Conservation (phyloP, 2,797 vertebrate genomes). For the Euthynnus affinis region DNA sequence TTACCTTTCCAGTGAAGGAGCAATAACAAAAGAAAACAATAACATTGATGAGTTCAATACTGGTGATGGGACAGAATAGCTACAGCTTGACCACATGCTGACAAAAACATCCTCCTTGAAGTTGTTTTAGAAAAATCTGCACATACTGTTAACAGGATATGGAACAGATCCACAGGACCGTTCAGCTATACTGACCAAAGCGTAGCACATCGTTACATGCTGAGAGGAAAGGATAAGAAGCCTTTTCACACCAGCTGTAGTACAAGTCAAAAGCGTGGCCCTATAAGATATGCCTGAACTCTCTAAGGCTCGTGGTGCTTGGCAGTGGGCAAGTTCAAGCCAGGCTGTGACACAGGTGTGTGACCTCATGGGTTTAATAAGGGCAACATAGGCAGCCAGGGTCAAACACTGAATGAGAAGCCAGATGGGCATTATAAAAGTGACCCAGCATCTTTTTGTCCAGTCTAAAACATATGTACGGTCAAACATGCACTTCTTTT, state of each 20-base stretch:
- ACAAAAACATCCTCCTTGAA: slow-evolving; percentile 12
- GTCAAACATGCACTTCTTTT: background rate
- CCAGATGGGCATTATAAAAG: slow-evolving; percentile 58
- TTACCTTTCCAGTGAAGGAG: background rate
- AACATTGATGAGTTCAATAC: slow-evolving; percentile 7
- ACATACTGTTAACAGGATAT: slow-evolving; percentile 44
- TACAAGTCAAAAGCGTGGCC: slow-evolving; percentile 19
- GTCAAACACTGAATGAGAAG: slow-evolving; percentile 53
- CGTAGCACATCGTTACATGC: slow-evolving; percentile 54
- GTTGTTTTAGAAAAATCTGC: slow-evolving; percentile 41
- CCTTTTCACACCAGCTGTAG: slow-evolving; percentile 55
- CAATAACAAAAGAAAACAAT: background rate
- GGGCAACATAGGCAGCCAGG: slow-evolving; percentile 33
- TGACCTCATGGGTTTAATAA: slow-evolving; percentile 68
- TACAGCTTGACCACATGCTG: slow-evolving; percentile 11
- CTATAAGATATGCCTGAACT: slow-evolving; percentile 26
- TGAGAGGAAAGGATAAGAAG: slow-evolving; percentile 43
- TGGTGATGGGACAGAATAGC: background rate
- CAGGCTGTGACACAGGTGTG: slow-evolving; percentile 58
- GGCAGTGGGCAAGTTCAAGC: slow-evolving; percentile 25
- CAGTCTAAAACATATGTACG: background rate
- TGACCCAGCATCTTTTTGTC: slow-evolving; percentile 25
- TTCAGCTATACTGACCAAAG: slow-evolving; percentile 23
- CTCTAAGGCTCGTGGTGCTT: slow-evolving; percentile 8
- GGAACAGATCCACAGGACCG: slow-evolving; percentile 27